Evolutionary conservation across 1,140 invertebrate genomes (phyloP).

Genomic region (Drosophila pseudoananassae): DNA sequence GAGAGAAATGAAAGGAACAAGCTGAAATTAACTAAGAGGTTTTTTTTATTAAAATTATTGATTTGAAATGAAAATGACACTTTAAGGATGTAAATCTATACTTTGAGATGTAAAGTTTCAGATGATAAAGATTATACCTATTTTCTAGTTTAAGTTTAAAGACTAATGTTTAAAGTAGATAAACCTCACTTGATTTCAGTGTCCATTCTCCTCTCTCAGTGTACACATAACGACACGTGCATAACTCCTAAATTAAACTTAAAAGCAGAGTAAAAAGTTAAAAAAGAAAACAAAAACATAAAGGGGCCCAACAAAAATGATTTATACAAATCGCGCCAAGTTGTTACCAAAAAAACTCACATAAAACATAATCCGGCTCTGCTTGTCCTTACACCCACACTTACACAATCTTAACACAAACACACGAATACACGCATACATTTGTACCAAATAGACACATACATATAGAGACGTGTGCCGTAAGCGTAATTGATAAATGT

Average conservation of each 20-base stretch:
- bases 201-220: conserved; percentile 13
- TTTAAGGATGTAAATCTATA: too few relatives aligned
- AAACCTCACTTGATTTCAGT: background rate
- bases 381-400: conserved; percentile 18
- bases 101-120: too few relatives aligned
- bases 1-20: conserved; percentile 2
- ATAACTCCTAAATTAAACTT: conserved; percentile 36
- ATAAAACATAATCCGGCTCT: conserved; percentile 52
- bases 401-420: too few relatives aligned
- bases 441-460: conserved; percentile 4
- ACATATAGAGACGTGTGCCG: conserved; percentile 40
- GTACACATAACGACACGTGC: conserved; percentile 25
- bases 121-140: too few relatives aligned
- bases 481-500: conserved; percentile 61
- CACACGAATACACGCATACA: background rate
- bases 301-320: conserved; percentile 43
- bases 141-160: too few relatives aligned
- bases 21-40: background rate
- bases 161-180: too few relatives aligned
- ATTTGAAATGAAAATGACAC: too few relatives aligned
- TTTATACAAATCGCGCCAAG: conserved; percentile 52
- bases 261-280: conserved; percentile 26
- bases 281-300: background rate
- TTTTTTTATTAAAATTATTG: too few relatives aligned
- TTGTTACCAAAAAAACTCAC: conserved; percentile 36